Base-by-base conservation (phyloP, 2,113 vertebrate species). In the Dicrurus megarhynchus region DNA sequence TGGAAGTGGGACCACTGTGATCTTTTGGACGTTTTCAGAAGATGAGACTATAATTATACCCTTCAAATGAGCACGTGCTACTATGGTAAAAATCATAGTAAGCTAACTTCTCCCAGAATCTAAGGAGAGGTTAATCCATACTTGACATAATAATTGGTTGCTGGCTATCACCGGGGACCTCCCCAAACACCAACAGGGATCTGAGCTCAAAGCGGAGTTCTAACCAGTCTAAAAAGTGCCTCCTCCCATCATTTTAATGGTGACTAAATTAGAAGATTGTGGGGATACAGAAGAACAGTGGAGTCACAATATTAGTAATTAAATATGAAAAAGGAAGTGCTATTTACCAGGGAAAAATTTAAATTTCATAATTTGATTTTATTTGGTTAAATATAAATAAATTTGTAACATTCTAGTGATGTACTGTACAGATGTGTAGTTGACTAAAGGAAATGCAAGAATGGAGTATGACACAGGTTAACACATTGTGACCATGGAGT, bases 161-260 rank as follows among this genome's bases (percentile, higher is more conserved):
- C 47, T 32, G 13, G 26, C 27, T 73, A 28, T 59, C 39, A 61
- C 21, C 6, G 1, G 8, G 21, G 39, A 9, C 47, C 18, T 81
- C 35, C 39, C 7, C 30, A 33, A 46, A 83, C 37, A 65, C n/a
- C 56, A 82, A 2, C 0, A 0, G 21, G 9, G 52, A 78, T 52
- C 73, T 60, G 35, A 64, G 63, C 47, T 79, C 44, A 41, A 59
- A 61, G 30, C 15, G 11, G 15, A 50, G 35, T 50, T 85, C 33
- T 17, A 55, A 37, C 5, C 30, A 77, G 11, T 19, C 35, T 47
- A 50, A 83, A 93, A 78, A 69, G 5, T 47, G 7, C 2, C 6
- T 3, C 6, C 5, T 14, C 22, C 3, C 18, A 53, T 13, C 20
- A 65, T 57, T 55, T 65, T 49, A 79, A 65, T 16, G 7, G 24